These are phyloP conservation scores for Octodon degus DNA, from an alignment of 2,113 vertebrate species.

Conservation along the genomic window DNA sequence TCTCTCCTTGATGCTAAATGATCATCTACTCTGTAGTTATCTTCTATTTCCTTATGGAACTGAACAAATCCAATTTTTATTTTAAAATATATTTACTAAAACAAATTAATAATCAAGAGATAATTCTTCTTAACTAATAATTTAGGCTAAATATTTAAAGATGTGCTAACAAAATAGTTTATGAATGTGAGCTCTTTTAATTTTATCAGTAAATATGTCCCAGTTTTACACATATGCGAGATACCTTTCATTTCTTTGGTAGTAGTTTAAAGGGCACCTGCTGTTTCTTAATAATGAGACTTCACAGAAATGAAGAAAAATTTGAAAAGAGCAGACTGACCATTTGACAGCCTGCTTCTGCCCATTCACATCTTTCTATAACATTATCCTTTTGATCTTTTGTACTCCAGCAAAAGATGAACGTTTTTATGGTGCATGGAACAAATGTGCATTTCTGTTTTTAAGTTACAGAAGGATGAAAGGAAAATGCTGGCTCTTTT, in stretches of 20 bases:
- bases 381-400: conserved; percentile 74
- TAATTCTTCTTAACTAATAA: not conserved
- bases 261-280: not conserved
- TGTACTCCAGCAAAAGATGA: conserved; percentile 58
- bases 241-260: not conserved
- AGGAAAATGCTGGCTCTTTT: conserved; percentile 51
- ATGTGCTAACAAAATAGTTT: not conserved
- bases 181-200: conserved; percentile 8
- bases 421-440: conserved; percentile 49
- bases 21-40: not conserved
- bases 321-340: not conserved
- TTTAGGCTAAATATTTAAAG: conserved; percentile 40
- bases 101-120: not conserved
- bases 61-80: not conserved
- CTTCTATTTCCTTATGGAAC: not conserved
- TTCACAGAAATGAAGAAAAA: conserved; percentile 20
- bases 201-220: not conserved
- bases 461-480: conserved; percentile 63
- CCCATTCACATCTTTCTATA: conserved; percentile 54
- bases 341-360: conserved; percentile 62
- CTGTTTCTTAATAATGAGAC: conserved; percentile 14
- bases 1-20: not conserved
- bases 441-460: conserved; percentile 57
- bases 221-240: not conserved
- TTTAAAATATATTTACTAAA: conserved; percentile 20